A percentile compares a stretch with the other conserved stretches of the same genome.
Conservation (phyloP, 2,888 invertebrate species). For the Alloscopus bannaensis region DNA sequence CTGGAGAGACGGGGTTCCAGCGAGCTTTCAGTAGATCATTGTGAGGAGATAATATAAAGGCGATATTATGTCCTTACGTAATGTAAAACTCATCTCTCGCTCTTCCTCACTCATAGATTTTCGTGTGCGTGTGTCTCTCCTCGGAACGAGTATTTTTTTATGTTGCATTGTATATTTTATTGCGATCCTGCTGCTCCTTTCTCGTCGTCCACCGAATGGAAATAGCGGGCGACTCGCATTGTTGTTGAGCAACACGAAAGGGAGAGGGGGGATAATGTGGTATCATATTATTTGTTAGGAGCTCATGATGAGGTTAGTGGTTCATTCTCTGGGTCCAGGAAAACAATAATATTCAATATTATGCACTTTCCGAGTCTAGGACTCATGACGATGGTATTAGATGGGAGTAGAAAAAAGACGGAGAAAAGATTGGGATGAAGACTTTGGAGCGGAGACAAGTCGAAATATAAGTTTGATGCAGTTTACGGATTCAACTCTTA, state of each 20-base stretch:
- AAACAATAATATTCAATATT: background rate
- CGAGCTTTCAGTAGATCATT: background rate
- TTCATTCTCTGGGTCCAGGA: constrained; percentile 18
- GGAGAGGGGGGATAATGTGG: background rate
- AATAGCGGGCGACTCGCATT: background rate
- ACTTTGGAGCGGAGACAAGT: no score
- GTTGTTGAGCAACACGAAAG: background rate
- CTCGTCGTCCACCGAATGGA: background rate
- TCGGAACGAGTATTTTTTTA: no score
- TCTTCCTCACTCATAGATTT: no score
- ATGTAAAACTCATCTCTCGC: constrained; percentile 48
- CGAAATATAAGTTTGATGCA: no score
- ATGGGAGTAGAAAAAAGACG: no score
- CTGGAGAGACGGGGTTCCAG: no score
- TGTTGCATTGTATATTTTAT: constrained; percentile 49
- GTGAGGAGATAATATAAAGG: constrained; percentile 13
- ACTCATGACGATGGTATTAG: no score
- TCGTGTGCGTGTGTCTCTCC: no score
- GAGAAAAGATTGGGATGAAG: no score
- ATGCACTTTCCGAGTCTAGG: background rate
- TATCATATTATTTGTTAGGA: constrained; percentile 5
- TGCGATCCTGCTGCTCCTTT: background rate
- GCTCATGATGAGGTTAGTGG: constrained; percentile 41
- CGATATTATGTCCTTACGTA: constrained; percentile 49
- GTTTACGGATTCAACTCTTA: no score